Evolutionary conservation across 2,797 vertebrate species (phyloP), one percentile per base, ranked within the genome.

Genomic region (Pitangus sulphuratus): DNA sequence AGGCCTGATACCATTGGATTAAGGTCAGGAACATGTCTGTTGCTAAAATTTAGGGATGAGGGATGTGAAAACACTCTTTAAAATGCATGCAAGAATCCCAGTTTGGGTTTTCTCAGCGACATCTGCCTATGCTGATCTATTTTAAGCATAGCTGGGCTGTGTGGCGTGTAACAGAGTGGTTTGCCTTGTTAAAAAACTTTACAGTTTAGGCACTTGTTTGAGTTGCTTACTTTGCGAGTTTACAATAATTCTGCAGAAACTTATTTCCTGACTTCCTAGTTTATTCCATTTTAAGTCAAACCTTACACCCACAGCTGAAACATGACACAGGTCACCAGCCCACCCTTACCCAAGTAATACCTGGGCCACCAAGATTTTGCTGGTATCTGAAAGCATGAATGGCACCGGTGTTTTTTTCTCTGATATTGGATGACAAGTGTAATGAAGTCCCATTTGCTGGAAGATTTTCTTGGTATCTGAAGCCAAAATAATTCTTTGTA

Each of bases 401-500:
- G 64, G 45, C 31, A 42, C 17, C 31, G 50, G 44, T 9, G 35
- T 26, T 30, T 25, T 48, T 4, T 13, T 3, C 21, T 31, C 47
- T 72, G 74, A 61, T 95, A 76, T 74, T 87, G 42, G 42, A 54
- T 91, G 80, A 90, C 37, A 89, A 72, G 87, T 92, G 79, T 85
- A 95, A 95, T 96, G 82, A 90, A 87, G 81, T 56, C 57, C 76
- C 50, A 47, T 78, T 96, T 64, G 19, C 72, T 91, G 77, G 70
- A 93, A 95, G 61, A 58, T 96, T 95, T 95, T 95, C 80, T 90
- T 78, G 84, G 84, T 70, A 90, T 78, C 80, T 33, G 87, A 96
- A 90, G 87, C 87, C 84, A 95, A 94, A 97, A 93, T 93, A 77
- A 77, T 42, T 94, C 75, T 83, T 88, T 97, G 61, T 89, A 95